Conservation (phyloP, 2,888 invertebrate species). For the Catocala sponsa region DNA sequence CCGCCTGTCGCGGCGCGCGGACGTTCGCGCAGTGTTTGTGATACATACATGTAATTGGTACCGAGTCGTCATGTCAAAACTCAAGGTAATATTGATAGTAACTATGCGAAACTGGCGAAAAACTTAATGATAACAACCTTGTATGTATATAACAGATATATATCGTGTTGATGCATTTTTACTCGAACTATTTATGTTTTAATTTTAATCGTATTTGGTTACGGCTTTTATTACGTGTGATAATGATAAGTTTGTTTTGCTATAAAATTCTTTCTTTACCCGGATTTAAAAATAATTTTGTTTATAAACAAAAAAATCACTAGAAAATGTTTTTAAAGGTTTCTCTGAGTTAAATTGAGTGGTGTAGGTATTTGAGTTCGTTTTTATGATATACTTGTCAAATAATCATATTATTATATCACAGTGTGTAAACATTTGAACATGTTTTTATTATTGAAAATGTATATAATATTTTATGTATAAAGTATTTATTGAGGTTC, state of each 20-base stretch:
- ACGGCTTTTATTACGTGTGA: slow-evolving; percentile 37
- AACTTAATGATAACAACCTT: slow-evolving; percentile 46
- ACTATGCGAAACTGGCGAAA: slow-evolving; percentile 45
- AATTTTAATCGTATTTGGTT: slow-evolving; percentile 32
- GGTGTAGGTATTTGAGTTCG: no score
- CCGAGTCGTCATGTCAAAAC: slow-evolving; percentile 73
- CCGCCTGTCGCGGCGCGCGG: slow-evolving; percentile 36
- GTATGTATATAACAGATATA: slow-evolving; percentile 26
- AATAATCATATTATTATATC: no score
- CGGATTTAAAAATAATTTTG: no score
- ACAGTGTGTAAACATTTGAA: background rate
- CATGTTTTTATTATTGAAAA: background rate
- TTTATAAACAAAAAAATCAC: no score
- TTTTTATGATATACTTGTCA: no score
- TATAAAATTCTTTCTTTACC: background rate
- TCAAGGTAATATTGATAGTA: slow-evolving; percentile 73
- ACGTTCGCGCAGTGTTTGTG: slow-evolving; percentile 51
- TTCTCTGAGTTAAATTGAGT: no score
- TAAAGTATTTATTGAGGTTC: background rate
- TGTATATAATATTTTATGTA: background rate
- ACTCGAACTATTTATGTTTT: slow-evolving; percentile 31
- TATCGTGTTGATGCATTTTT: slow-evolving; percentile 41
- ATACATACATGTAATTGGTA: slow-evolving; percentile 50
- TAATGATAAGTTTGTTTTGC: slow-evolving; percentile 25
- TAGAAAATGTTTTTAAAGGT: no score